These are phyloP conservation scores for Pachymerium ferrugineum DNA, from an alignment of 2,888 invertebrate genomes.

Conservation along the genomic window DNA sequence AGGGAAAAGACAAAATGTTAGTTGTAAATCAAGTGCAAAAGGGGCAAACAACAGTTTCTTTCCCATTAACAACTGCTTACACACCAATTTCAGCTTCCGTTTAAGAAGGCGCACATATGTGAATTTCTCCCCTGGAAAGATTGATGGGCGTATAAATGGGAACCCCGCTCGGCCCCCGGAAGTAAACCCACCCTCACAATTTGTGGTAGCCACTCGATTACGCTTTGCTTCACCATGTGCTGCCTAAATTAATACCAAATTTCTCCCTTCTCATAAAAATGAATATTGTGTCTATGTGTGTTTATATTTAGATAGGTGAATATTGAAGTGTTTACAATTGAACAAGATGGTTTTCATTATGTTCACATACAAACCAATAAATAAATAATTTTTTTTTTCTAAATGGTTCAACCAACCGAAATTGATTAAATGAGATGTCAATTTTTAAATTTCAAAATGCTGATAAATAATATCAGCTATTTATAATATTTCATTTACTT, in stretches of 20 bases:
- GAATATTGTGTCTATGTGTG: too few relatives aligned
- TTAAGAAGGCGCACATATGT: constrained; percentile 7
- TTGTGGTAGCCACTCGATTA: not conserved
- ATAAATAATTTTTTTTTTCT: too few relatives aligned
- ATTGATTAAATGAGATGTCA: too few relatives aligned
- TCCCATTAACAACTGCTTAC: constrained; percentile 13
- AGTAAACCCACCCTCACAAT: not conserved
- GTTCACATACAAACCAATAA: too few relatives aligned
- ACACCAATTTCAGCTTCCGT: constrained; percentile 7
- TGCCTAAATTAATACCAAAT: not conserved
- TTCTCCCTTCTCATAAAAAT: not conserved
- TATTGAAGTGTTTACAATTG: too few relatives aligned
- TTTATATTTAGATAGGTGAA: too few relatives aligned
- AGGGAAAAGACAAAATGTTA: not conserved
- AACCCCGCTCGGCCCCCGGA: not conserved
- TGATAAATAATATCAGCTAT: too few relatives aligned
- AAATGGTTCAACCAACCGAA: too few relatives aligned
- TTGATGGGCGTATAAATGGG: constrained; percentile 13
- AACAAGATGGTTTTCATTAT: too few relatives aligned
- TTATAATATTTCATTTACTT: too few relatives aligned
- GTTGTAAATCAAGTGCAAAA: constrained; percentile 9
- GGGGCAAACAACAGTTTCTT: constrained; percentile 2
- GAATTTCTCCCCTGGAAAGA: not conserved
- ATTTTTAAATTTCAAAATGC: too few relatives aligned
- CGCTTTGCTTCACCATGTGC: not conserved